A percentile compares a stretch with the other conserved stretches of the same genome.
Conservation (phyloP, 1,140 invertebrate genomes). For the Temnothorax curvispinosus region DNA sequence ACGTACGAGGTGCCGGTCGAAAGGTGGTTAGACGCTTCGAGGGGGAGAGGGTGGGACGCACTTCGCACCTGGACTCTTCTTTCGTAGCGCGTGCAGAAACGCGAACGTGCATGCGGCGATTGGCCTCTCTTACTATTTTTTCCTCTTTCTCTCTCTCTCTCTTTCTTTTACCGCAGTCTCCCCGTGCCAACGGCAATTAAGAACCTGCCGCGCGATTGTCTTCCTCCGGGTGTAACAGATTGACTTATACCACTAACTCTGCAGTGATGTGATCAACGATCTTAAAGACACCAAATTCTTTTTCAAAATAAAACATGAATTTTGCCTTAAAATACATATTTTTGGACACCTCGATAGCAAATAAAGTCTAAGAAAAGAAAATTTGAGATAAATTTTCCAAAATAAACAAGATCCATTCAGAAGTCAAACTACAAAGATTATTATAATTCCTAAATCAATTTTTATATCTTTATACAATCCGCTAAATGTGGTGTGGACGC, state of each 20-base stretch:
- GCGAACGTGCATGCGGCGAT: constrained; percentile 10
- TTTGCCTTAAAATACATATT: not conserved
- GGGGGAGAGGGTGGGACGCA: constrained; percentile 57
- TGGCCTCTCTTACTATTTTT: not conserved
- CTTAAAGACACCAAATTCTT: not conserved
- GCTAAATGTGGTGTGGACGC: not conserved
- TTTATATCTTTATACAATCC: constrained; percentile 12
- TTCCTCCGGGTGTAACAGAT: constrained; percentile 25
- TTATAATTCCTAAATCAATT: not conserved
- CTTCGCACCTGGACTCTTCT: constrained; percentile 79
- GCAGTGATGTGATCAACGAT: constrained; percentile 24
- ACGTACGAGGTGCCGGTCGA: constrained; percentile 48
- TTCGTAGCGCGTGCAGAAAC: constrained; percentile 52
- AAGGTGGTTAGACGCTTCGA: constrained; percentile 55
- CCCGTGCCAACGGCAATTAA: constrained; percentile 39
- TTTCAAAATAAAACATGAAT: not conserved
- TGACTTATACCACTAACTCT: constrained; percentile 16
- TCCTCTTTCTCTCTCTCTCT: not conserved
- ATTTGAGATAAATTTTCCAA: not conserved
- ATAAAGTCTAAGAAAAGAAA: not conserved
- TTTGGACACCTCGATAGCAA: not conserved
- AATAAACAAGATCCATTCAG: not conserved
- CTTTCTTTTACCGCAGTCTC: not conserved
- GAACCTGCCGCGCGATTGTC: constrained; percentile 55
- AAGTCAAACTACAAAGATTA: not conserved